These are phyloP conservation scores for Benitochromis conjunctus DNA, from an alignment of 2,113 vertebrate species.

Conservation along the genomic window DNA sequence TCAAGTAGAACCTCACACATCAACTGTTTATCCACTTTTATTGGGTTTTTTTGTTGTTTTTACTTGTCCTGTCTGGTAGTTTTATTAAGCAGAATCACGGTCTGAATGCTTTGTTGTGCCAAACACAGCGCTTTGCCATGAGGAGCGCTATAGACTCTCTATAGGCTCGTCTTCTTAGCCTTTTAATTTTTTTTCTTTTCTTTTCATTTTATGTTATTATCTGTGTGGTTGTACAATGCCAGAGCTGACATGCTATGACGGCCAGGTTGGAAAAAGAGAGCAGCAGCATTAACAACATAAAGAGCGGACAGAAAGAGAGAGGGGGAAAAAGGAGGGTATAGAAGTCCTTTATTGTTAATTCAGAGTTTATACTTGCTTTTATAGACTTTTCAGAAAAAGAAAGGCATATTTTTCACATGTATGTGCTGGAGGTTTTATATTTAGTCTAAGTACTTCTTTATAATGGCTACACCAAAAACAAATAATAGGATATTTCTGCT, in stretches of 20 bases:
- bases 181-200: not conserved
- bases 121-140: not conserved
- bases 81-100: not conserved
- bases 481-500: not conserved
- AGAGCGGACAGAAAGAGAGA: not conserved
- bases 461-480: fast-evolving
- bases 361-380: not conserved
- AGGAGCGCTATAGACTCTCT: not conserved
- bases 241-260: not conserved
- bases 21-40: not conserved
- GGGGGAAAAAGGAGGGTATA: fast-evolving
- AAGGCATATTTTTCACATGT: not conserved
- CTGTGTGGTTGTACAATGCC: not conserved
- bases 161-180: not conserved
- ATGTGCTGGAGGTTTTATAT: not conserved
- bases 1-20: not conserved
- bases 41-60: not conserved
- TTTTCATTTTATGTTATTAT: not conserved
- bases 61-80: not conserved
- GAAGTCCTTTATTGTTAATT: not conserved
- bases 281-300: not conserved
- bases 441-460: not conserved
- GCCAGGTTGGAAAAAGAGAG: not conserved
- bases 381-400: not conserved
- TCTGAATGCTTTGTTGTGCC: not conserved